Evolutionary conservation across 2,888 invertebrate species (phyloP).

Genomic region (Ochlodes sylvanus): DNA sequence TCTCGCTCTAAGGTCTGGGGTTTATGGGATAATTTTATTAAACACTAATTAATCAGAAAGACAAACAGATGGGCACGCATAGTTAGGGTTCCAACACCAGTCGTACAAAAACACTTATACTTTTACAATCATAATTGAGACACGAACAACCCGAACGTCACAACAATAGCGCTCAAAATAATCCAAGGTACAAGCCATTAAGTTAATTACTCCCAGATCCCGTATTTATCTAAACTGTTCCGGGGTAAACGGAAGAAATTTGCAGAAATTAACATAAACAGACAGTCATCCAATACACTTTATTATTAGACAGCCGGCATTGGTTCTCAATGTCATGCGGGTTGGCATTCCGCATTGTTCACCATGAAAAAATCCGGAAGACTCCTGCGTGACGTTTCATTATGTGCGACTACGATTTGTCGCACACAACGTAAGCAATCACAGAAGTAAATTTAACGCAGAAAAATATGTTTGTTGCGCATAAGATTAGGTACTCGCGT

Average conservation of each 20-base stretch:
- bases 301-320: slow-evolving; percentile 44
- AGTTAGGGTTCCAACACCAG: too few species aligned
- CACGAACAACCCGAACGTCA: not conserved
- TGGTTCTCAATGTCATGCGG: slow-evolving; percentile 57
- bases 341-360: slow-evolving; percentile 58
- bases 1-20: too few species aligned
- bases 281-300: slow-evolving; percentile 37
- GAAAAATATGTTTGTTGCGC: too few species aligned
- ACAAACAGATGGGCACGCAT: too few species aligned
- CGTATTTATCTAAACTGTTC: slow-evolving; percentile 30
- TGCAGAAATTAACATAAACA: slow-evolving; percentile 36
- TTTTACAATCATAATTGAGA: too few species aligned
- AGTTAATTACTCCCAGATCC: slow-evolving; percentile 23
- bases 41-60: too few species aligned
- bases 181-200: slow-evolving; percentile 32
- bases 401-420: slow-evolving; percentile 25
- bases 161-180: slow-evolving; percentile 14
- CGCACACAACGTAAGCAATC: not conserved
- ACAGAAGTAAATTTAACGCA: too few species aligned
- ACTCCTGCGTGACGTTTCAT: slow-evolving; percentile 33
- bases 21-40: too few species aligned
- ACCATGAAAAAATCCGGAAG: slow-evolving; percentile 72
- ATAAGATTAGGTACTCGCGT: too few species aligned
- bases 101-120: not conserved
- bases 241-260: slow-evolving; percentile 35